A percentile compares a stretch with the other conserved stretches of the same genome.
phyloP scores from a whole-genome alignment of 2,888 invertebrate genomes.

The Cheilosia grossa region DNA sequence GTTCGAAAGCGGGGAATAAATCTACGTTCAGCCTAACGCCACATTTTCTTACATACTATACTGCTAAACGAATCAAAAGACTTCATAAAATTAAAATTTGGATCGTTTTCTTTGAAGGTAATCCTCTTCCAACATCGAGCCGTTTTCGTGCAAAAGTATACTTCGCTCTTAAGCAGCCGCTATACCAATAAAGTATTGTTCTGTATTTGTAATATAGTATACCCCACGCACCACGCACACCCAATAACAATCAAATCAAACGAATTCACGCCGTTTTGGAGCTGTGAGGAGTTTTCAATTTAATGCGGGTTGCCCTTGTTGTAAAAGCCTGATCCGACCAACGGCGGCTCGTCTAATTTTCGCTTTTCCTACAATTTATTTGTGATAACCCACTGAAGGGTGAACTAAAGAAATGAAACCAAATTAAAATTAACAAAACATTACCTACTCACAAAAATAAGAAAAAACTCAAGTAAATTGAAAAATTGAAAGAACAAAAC shows the following conservation, averaged over 20 bases:
- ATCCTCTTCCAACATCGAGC: constrained; percentile 5
- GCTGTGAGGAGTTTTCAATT: constrained; percentile 41
- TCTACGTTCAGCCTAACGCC: too few species aligned
- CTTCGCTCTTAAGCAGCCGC: constrained; percentile 30
- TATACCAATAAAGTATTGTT: constrained; percentile 20
- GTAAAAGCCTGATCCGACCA: constrained; percentile 3
- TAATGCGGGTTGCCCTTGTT: background rate
- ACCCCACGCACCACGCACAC: background rate
- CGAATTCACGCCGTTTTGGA: constrained; percentile 68
- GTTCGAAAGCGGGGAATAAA: too few species aligned
- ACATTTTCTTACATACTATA: too few species aligned
- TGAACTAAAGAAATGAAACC: constrained; percentile 51
- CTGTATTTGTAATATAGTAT: background rate
- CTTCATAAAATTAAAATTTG: background rate
- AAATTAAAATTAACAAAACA: constrained; percentile 68
- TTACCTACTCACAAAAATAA: background rate
- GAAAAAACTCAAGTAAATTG: constrained; percentile 35
- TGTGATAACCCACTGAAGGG: constrained; percentile 58
- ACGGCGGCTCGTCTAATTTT: constrained; percentile 29
- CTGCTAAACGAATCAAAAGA: background rate
- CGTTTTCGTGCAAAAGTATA: constrained; percentile 14
- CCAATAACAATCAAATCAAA: constrained; percentile 51
- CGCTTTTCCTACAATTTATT: constrained; percentile 43
- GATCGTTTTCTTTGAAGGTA: constrained; percentile 29
- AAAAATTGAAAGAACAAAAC: constrained; percentile 59